Conservation (phyloP, 2,113 vertebrate genomes). For the Gasterosteus aculeatus region DNA sequence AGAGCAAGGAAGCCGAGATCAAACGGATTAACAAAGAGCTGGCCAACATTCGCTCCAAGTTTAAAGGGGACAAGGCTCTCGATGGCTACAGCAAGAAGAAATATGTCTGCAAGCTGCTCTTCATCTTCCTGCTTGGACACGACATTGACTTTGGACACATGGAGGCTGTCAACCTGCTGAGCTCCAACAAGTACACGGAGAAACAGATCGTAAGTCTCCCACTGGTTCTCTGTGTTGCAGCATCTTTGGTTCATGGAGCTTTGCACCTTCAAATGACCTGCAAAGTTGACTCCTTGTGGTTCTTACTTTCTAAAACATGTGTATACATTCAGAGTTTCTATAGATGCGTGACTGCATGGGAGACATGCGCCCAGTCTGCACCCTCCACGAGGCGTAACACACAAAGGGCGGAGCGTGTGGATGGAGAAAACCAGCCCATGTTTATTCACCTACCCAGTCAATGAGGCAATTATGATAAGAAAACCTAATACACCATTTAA, state of each 20-base stretch:
- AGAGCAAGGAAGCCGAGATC: slow-evolving; percentile 95
- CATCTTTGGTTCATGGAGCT: neutral
- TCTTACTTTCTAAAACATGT: too few species aligned
- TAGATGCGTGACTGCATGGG: too few species aligned
- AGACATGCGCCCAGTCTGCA: too few species aligned
- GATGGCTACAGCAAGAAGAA: slow-evolving; percentile 97
- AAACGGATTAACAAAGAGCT: slow-evolving; percentile 95
- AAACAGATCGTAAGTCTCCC: slow-evolving; percentile 90
- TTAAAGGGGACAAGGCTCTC: slow-evolving; percentile 94
- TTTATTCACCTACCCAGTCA: too few species aligned
- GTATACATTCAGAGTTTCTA: too few species aligned
- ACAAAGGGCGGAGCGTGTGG: too few species aligned
- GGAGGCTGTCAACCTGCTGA: slow-evolving; percentile 94
- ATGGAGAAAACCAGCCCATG: too few species aligned
- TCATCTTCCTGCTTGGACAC: slow-evolving; percentile 94
- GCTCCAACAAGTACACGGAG: slow-evolving; percentile 96
- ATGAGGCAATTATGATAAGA: too few species aligned
- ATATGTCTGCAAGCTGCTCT: slow-evolving; percentile 93
- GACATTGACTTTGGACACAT: slow-evolving; percentile 97
- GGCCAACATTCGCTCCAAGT: slow-evolving; percentile 95
- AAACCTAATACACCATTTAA: too few species aligned
- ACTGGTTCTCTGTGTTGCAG: neutral
- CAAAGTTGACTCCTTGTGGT: too few species aligned
- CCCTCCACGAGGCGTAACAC: too few species aligned
- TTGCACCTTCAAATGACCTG: neutral